Conservation (phyloP, 2,113 vertebrate species). For the Prietella phreatophila region DNA sequence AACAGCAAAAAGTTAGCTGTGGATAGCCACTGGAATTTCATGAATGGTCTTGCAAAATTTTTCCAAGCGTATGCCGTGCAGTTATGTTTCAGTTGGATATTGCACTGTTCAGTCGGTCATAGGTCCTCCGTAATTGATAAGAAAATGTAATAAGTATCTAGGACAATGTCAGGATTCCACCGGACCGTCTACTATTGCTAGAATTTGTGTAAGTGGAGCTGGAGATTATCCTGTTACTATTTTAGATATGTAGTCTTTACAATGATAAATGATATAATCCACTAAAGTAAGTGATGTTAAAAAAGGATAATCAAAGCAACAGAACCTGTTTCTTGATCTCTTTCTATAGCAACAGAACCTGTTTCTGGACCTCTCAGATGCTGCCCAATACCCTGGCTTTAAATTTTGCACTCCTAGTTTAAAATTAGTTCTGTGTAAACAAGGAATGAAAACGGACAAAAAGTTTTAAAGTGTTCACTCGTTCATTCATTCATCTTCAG, state of each 20-base stretch:
- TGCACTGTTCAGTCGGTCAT: background rate
- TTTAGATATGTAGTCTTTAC: background rate
- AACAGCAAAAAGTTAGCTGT: background rate
- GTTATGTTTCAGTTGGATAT: slow-evolving; percentile 5
- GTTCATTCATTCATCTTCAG: background rate
- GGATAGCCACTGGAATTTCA: slow-evolving; percentile 24
- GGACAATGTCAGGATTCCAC: slow-evolving; percentile 11
- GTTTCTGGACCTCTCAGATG: slow-evolving; percentile 3
- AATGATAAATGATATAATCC: background rate
- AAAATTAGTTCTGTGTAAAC: background rate
- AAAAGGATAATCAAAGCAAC: background rate
- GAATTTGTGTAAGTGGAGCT: background rate
- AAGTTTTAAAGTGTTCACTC: background rate
- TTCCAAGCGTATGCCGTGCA: background rate
- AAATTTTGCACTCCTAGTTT: background rate
- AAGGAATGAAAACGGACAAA: background rate
- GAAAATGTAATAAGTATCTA: slow-evolving; percentile 25
- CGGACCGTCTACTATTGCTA: background rate
- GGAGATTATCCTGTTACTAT: background rate
- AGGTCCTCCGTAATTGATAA: slow-evolving; percentile 33
- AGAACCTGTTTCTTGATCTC: background rate
- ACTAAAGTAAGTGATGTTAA: slow-evolving; percentile 9
- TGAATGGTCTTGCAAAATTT: background rate
- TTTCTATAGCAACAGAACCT: background rate
- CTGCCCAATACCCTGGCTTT: background rate